Conservation (phyloP, 2,888 invertebrate species). For the Campoplex nolae region DNA sequence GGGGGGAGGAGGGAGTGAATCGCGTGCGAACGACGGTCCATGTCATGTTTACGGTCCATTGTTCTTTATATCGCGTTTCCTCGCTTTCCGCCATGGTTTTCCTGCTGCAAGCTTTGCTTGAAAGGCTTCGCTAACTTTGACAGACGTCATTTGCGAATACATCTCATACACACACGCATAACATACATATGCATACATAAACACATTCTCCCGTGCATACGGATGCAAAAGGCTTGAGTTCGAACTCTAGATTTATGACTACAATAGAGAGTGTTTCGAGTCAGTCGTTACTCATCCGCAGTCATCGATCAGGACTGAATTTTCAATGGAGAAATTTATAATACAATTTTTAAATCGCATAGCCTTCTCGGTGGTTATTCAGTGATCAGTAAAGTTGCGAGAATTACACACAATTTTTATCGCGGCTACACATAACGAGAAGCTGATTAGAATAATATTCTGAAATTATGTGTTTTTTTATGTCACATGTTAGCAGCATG, state of each 20-base stretch:
- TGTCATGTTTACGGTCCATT: conserved; percentile 50
- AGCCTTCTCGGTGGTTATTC: background rate
- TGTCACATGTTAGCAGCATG: background rate
- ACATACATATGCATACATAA: background rate
- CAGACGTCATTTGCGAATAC: conserved; percentile 45
- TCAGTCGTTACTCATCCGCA: background rate
- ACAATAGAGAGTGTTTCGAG: background rate
- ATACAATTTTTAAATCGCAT: background rate
- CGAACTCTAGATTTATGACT: conserved; percentile 2
- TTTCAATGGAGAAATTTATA: background rate
- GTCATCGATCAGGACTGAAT: background rate
- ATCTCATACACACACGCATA: background rate
- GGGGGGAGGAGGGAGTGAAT: background rate
- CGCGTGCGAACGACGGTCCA: conserved; percentile 56
- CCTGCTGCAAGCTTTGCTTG: conserved; percentile 9
- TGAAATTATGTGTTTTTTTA: background rate
- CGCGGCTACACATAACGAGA: background rate
- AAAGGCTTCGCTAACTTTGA: conserved; percentile 58
- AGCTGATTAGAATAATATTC: background rate
- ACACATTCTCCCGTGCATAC: background rate
- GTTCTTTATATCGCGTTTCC: conserved; percentile 36
- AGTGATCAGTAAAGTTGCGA: background rate
- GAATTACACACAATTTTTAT: background rate
- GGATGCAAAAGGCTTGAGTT: background rate
- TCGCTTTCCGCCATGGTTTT: conserved; percentile 34